These are phyloP conservation scores for Scelioninae gen. 2 DNA, from an alignment of 2,888 invertebrate genomes.

Conservation along the genomic window DNA sequence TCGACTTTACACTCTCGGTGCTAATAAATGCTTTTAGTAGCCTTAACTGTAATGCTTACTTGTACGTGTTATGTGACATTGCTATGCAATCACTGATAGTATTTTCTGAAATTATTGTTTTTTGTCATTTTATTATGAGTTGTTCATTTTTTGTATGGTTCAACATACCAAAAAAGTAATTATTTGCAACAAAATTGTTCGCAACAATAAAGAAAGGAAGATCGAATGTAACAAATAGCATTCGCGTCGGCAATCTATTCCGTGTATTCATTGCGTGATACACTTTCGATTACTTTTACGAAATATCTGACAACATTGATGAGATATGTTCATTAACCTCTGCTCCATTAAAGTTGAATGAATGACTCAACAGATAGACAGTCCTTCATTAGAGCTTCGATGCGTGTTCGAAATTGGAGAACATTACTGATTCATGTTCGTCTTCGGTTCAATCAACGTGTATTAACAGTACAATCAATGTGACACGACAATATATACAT, in stretches of 20 bases:
- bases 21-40: too few relatives aligned
- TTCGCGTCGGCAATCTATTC: constrained; percentile 60
- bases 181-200: too few relatives aligned
- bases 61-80: too few relatives aligned
- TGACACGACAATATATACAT: neutral
- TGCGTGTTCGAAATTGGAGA: constrained; percentile 24
- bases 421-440: constrained; percentile 5
- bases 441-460: constrained; percentile 17
- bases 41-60: too few relatives aligned
- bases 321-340: constrained; percentile 71
- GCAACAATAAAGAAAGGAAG: too few relatives aligned
- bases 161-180: too few relatives aligned
- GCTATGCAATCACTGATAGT: too few relatives aligned
- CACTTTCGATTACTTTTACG: constrained; percentile 69
- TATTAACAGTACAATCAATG: constrained; percentile 19
- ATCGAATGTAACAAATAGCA: too few relatives aligned
- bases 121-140: too few relatives aligned
- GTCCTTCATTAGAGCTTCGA: constrained; percentile 56
- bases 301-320: constrained; percentile 71
- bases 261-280: constrained; percentile 69
- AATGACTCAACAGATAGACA: constrained; percentile 67
- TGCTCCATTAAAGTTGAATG: constrained; percentile 57
- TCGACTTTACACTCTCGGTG: too few relatives aligned
- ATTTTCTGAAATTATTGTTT: too few relatives aligned
- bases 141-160: too few relatives aligned